Evolutionary conservation across 2,113 vertebrate species (phyloP).

Genomic region (Rhodinocichla rosea): DNA sequence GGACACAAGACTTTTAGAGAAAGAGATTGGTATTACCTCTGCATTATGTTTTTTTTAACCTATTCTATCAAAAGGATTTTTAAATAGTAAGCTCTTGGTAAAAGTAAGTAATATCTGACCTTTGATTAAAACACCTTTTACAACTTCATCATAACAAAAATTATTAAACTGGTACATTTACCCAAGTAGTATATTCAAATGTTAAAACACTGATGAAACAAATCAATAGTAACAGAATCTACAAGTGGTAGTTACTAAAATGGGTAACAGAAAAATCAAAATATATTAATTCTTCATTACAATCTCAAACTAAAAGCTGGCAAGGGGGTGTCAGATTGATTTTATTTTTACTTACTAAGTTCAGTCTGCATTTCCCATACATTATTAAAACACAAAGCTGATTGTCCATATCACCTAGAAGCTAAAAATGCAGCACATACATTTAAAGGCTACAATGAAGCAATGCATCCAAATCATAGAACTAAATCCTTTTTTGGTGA

Average conservation of each 20-base stretch:
- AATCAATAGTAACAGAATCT: neutral
- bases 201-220: neutral
- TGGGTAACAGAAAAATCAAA: neutral
- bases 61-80: neutral
- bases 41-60: neutral
- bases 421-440: neutral
- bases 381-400: neutral
- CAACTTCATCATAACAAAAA: neutral
- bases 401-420: neutral
- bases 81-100: neutral
- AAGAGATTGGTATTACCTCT: neutral
- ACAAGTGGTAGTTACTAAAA: neutral
- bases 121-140: neutral
- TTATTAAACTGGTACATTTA: neutral
- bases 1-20: neutral
- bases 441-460: neutral
- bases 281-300: neutral
- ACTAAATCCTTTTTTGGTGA: neutral
- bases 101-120: neutral
- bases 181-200: neutral
- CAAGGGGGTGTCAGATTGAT: rapidly evolving
- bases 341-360: neutral
- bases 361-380: neutral
- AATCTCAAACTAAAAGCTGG: neutral
- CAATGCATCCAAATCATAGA: neutral